These are phyloP conservation scores for Lasioglossum calceatum DNA, from an alignment of 2,888 invertebrate species.

Conservation along the genomic window DNA sequence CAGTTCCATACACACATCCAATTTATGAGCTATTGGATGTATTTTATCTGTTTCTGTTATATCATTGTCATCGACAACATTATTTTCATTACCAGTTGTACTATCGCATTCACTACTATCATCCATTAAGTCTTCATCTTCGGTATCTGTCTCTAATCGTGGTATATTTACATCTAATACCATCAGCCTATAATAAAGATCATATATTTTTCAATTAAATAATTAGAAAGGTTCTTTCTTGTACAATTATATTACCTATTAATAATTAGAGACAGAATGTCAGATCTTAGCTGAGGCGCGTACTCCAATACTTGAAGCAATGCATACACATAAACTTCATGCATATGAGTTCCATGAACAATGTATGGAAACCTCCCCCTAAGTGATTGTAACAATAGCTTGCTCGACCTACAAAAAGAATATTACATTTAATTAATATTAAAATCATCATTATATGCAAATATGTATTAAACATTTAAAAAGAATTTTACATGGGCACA, in stretches of 20 bases:
- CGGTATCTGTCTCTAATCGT: slow-evolving; percentile 85
- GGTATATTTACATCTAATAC: slow-evolving; percentile 91
- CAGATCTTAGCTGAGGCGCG: slow-evolving; percentile 89
- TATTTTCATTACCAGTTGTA: slow-evolving; percentile 83
- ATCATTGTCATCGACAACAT: slow-evolving; percentile 75
- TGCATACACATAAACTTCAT: slow-evolving; percentile 92
- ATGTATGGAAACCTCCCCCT: slow-evolving; percentile 91
- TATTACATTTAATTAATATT: background rate
- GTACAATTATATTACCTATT: slow-evolving; percentile 87
- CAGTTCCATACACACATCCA: slow-evolving; percentile 92
- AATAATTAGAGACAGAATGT: slow-evolving; percentile 90
- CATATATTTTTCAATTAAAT: background rate
- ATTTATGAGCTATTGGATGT: slow-evolving; percentile 87
- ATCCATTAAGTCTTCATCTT: slow-evolving; percentile 82
- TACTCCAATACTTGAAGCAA: slow-evolving; percentile 91
- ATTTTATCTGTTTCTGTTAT: slow-evolving; percentile 78
- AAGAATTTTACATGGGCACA: slow-evolving; percentile 86
- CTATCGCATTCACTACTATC: slow-evolving; percentile 85
- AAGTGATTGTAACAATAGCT: slow-evolving; percentile 88
- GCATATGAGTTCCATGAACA: slow-evolving; percentile 88
- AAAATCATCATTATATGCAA: background rate
- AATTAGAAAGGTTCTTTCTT: background rate
- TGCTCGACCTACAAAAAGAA: slow-evolving; percentile 87
- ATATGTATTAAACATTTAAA: slow-evolving; percentile 3
- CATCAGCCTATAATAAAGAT: slow-evolving; percentile 87